Evolutionary conservation across 1,140 invertebrate species (phyloP), one percentile per base, ranked within the genome.

Genomic region (Sweltsa coloradensis): DNA sequence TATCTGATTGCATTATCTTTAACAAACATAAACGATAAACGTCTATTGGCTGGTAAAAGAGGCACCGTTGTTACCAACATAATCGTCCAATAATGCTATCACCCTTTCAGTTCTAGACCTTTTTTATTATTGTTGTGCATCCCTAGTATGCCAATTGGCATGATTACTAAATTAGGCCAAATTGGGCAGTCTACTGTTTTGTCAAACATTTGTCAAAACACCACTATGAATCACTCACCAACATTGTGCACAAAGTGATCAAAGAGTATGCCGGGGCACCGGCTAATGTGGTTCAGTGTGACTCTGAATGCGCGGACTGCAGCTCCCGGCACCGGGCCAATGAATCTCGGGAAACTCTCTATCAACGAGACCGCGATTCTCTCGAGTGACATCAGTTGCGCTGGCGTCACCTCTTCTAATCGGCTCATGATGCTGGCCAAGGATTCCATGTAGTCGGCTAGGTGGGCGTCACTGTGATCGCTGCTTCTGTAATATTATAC

Each of bases 321-420:
- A 24, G 56, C 22, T 5, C 22, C 23, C 49, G 63, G 60, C 40
- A 59, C 55, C 4, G 45, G 39, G 22, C 47, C 27, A 13, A 60
- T 41, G 16, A 73, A 50, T 41, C 66, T 55, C 16, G 71, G 66
- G 59, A 67, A 75, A 45, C 55, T 60, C 56, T 71, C 72, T 9
- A 72, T 61, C 48, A 71, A 53, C 19, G 63, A 51, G 21, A 68
- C 52, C 3, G 55, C 24, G 24, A 61, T 51, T 40, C 63, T 63
- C 42, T 62, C 55, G 13, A 72, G 48, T 16, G 57, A 51, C 41
- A 55, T 57, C 9, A 73, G 53, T 47, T 72, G 63, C 49, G 62
- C 58, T 5, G 57, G 50, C 4, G 63, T 62, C 42, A 67, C 51
- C 25, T 56, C 51, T 1, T 60, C 52, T 39, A 64, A 51, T 21